Evolutionary conservation across 2,888 invertebrate species (phyloP), one percentile per base, ranked within the genome.

Genomic region (Sinotaia quadrata): DNA sequence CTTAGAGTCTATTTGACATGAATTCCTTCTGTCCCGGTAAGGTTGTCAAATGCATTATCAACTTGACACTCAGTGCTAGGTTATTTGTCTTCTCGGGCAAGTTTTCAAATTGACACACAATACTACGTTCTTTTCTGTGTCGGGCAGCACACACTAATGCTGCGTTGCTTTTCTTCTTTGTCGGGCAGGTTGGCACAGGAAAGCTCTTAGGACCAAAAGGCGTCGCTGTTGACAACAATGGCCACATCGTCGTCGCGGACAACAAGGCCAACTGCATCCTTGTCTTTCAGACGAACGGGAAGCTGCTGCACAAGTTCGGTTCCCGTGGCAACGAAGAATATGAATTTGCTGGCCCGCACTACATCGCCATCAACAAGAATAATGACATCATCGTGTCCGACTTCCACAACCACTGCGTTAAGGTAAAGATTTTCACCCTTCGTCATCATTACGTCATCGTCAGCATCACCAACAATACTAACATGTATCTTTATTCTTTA

Each of bases 271-370:
- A 89, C 67, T 85, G 85, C 71, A 85, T 90, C 31, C 86, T 89
- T 57, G 84, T 90, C 67, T 90, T 90, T 80, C 88, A 88, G 72
- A 82, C 88, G 21, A 89, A 89, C 74, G 90, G 90, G 1, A 89
- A 89, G 79, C 80, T 91, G 29, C 75, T 90, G 44, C 86, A 85
- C 59, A 87, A 87, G 77, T 88, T 84, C 85, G 89, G 86, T 81
- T 89, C 85, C 78, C 75, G 89, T 18, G 90, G 90, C 4, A 89
- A 88, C 71, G 87, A 87, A 33, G 87, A 88, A 34, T 85, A 88
- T 56, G 89, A 90, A 78, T 89, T 91, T 76, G 90, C 91, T n/a
- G 90, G 90, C 18, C 91, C 91, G 12, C 90, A 91, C 78, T 91
- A 89, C 79, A 89, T 89, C n/a, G 89, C 90, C 10, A 87, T 90